These are phyloP conservation scores for Ailurus styani DNA, from an alignment of 2,113 vertebrate species.

Conservation along the genomic window DNA sequence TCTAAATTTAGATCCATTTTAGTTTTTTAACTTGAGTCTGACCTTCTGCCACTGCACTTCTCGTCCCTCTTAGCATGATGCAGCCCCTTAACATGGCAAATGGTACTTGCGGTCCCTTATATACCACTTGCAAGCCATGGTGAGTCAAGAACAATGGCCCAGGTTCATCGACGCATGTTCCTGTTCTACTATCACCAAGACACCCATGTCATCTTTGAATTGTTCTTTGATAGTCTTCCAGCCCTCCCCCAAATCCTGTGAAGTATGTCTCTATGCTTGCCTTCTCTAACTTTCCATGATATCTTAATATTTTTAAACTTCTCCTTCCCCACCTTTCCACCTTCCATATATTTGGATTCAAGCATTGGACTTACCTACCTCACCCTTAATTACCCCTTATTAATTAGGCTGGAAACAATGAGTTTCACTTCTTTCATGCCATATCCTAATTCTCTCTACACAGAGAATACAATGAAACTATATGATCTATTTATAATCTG, in stretches of 20 bases:
- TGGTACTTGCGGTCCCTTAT: fast-evolving
- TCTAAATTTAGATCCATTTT: not conserved
- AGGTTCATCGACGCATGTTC: not conserved
- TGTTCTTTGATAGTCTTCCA: not conserved
- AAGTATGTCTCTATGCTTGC: not conserved
- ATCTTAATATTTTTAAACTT: not conserved
- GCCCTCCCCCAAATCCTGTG: not conserved
- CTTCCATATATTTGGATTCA: not conserved
- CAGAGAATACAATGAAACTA: not conserved
- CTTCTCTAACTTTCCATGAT: not conserved
- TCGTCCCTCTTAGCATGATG: not conserved
- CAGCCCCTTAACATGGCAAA: not conserved
- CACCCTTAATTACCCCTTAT: not conserved
- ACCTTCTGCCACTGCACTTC: not conserved
- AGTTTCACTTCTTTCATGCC: not conserved
- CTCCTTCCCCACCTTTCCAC: fast-evolving
- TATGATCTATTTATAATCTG: not conserved
- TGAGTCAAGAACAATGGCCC: not conserved
- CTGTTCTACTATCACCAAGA: too few species aligned
- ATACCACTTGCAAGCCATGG: not conserved
- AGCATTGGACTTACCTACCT: not conserved
- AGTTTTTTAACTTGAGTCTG: not conserved
- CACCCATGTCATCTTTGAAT: not conserved
- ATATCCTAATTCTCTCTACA: not conserved
- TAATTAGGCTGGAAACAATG: not conserved